Base-by-base conservation (phyloP, 2,113 vertebrate genomes). In the Mormoops blainvillei region DNA sequence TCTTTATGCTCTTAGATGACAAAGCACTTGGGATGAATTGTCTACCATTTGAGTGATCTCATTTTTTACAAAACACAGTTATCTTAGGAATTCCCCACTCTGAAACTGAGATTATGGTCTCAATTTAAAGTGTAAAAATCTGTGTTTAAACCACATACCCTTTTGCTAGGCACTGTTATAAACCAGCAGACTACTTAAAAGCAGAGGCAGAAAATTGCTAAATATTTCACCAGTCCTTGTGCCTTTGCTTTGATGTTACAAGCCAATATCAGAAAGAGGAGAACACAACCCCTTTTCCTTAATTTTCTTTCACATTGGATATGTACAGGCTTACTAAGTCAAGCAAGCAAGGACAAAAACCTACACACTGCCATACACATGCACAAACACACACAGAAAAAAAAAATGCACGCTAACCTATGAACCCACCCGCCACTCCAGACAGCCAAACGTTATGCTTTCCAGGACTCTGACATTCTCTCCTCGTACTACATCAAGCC, bases 11-110 rank as follows among this genome's bases (percentile, higher is more conserved):
- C 18, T 86, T 45, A 97, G 97, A 96, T 95, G 96, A 97, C 95
- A 97, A 95, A 98, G 98, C 94, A 86, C 94, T 81, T 52, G n/a
- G 77, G 94, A 98, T 98, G 98, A 97, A 95, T 94, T 73, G 81
- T 89, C 91, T 41, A 97, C 94, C 92, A 96, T 94, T 90, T 94
- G 87, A 89, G 78, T 7, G 38, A 96, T 83, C 83, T 97, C 65
- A 45, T 78, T 97, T 96, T 96, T 96, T 92, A 96, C 89, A 87
- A 91, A 98, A 90, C 84, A 93, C 98, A 97, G 96, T 97, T 98
- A 98, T 98, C 98, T 98, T 67, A 87, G 97, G 87, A 95, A 87
- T 98, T 95, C n/a, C 24, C 36, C 58, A 94, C 77, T 94, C 76
- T 45, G 33, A 89, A 92, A 89, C 52, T 90, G 50, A 97, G 91